Conservation (phyloP, 2,888 invertebrate genomes). For the Globia sparganii region DNA sequence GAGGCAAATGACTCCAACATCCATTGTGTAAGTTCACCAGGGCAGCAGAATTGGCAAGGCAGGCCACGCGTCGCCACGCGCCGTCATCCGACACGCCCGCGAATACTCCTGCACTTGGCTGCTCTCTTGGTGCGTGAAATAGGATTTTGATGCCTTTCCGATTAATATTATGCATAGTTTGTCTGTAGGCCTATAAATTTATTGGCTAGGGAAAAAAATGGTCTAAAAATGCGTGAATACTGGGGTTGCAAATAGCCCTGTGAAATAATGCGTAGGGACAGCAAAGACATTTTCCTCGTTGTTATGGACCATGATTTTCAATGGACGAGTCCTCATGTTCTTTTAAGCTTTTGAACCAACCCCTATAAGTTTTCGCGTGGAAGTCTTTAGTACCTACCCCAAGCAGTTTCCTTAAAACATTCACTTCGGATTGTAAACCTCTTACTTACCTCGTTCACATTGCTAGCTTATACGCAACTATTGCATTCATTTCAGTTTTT, state of each 20-base stretch:
- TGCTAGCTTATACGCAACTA: neutral
- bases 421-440: neutral
- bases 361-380: neutral
- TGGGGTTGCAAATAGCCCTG: slow-evolving; percentile 17
- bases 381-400: too few relatives aligned
- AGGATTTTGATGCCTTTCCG: slow-evolving; percentile 67
- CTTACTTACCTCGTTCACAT: too few relatives aligned
- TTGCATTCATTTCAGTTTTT: neutral
- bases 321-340: too few relatives aligned
- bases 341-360: neutral
- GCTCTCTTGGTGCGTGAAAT: slow-evolving; percentile 79
- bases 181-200: slow-evolving; percentile 52
- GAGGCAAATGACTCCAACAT: slow-evolving; percentile 42
- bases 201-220: slow-evolving; percentile 26
- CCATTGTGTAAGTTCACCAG: slow-evolving; percentile 46
- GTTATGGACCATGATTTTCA: neutral
- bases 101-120: slow-evolving; percentile 70
- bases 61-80: slow-evolving; percentile 67
- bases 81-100: slow-evolving; percentile 66
- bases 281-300: neutral
- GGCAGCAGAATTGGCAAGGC: slow-evolving; percentile 46
- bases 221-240: slow-evolving; percentile 1
- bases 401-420: neutral
- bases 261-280: neutral
- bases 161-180: slow-evolving; percentile 61